These are phyloP conservation scores for Druceiella hillmani DNA, from an alignment of 2,888 invertebrate species.

Conservation along the genomic window DNA sequence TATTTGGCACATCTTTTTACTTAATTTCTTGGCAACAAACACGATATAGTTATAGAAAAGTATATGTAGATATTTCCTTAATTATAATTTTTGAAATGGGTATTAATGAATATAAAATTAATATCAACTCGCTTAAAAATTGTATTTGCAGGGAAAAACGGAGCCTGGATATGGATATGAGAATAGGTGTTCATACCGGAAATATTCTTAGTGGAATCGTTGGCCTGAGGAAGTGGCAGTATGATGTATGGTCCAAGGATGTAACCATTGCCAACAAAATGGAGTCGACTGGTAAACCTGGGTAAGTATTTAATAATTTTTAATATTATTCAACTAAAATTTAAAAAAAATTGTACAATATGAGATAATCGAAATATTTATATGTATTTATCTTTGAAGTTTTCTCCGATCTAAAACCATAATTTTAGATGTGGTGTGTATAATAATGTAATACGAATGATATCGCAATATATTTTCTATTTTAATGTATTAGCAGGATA, in stretches of 20 bases:
- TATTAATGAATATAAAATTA: too few relatives aligned
- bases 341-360: constrained; percentile 7
- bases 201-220: constrained; percentile 87
- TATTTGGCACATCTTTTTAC: too few relatives aligned
- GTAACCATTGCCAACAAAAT: constrained; percentile 92
- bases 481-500: too few relatives aligned
- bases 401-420: too few relatives aligned
- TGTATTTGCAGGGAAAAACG: constrained; percentile 60
- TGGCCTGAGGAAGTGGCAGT: constrained; percentile 93
- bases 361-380: constrained; percentile 5
- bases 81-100: too few relatives aligned
- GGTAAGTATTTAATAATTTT: constrained; percentile 45
- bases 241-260: constrained; percentile 92
- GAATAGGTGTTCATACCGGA: constrained; percentile 93
- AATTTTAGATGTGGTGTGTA: too few relatives aligned
- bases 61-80: too few relatives aligned
- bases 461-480: too few relatives aligned
- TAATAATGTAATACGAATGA: too few relatives aligned
- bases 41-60: too few relatives aligned
- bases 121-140: too few relatives aligned
- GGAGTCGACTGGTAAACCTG: constrained; percentile 88
- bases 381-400: constrained; percentile 4
- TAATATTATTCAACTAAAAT: constrained; percentile 2
- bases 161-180: constrained; percentile 86
- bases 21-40: too few relatives aligned